Evolutionary conservation across 2,113 vertebrate species (phyloP).

Genomic region (Patagioenas fasciata): DNA sequence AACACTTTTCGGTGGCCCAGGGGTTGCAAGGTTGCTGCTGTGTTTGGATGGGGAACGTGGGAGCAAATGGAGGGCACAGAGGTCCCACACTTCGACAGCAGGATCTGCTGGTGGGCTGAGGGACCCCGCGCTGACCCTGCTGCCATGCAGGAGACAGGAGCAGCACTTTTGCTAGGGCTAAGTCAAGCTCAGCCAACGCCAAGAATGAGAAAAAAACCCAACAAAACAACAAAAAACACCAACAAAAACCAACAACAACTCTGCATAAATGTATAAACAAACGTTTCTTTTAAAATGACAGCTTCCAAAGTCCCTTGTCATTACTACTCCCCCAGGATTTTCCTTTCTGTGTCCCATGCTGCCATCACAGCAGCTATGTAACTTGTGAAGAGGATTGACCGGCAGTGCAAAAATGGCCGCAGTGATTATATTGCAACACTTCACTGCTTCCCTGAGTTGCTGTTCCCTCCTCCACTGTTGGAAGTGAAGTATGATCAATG

Average conservation of each 20-base stretch:
- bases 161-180: not conserved
- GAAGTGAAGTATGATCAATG: constrained; percentile 38
- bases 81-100: not conserved
- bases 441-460: constrained; percentile 24
- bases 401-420: not conserved
- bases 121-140: not conserved
- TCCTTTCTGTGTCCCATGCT: not conserved
- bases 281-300: not conserved
- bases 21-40: not conserved
- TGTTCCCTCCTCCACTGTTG: constrained; percentile 25
- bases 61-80: too few species aligned
- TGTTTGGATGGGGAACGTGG: too few species aligned
- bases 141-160: not conserved
- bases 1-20: not conserved
- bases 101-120: not conserved
- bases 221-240: rapidly evolving
- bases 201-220: not conserved
- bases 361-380: not conserved
- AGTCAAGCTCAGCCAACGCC: not conserved
- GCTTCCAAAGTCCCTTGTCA: not conserved
- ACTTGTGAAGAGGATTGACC: not conserved
- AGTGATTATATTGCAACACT: constrained; percentile 21
- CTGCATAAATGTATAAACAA: not conserved
- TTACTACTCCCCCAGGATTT: not conserved
- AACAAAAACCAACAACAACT: rapidly evolving